Percentiles rank a stretch among this genome's conserved stretches.
These are phyloP conservation scores for Spea bombifrons DNA, from an alignment of 2,113 vertebrate species.

Conservation along the genomic window DNA sequence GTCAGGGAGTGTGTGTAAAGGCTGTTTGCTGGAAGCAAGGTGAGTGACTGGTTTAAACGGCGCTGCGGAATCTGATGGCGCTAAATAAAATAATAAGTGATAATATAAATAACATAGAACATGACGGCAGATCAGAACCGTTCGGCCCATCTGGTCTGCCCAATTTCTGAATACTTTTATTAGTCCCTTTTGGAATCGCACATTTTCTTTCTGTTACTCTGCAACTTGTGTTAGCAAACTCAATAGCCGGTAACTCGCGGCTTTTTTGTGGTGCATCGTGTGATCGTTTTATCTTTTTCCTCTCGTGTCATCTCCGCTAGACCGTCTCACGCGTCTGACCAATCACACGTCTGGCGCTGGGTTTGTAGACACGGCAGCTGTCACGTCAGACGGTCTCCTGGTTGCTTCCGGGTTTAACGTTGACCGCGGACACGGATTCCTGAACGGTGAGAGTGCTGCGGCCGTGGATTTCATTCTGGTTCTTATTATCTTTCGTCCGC, in stretches of 20 bases:
- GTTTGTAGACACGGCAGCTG: conserved; percentile 72
- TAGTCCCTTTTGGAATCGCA: no score
- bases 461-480: background rate
- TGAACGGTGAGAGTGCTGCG: conserved; percentile 65
- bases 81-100: no score
- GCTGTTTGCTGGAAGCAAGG: conserved; percentile 25
- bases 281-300: background rate
- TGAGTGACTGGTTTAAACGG: background rate
- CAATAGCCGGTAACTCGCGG: no score
- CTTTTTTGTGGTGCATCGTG: no score
- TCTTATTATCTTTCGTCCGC: no score
- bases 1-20: background rate
- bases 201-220: no score
- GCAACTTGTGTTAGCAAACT: no score
- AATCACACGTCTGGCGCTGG: conserved; percentile 73
- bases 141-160: no score
- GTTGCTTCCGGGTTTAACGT: conserved; percentile 73
- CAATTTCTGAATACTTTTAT: no score
- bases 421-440: conserved; percentile 64
- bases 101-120: no score
- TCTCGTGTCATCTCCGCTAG: conserved; percentile 51
- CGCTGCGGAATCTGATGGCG: no score
- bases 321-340: conserved; percentile 65
- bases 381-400: conserved; percentile 64
- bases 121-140: no score